phyloP scores from a whole-genome alignment of 2,797 vertebrate genomes.

The Neoniphon sammara region DNA sequence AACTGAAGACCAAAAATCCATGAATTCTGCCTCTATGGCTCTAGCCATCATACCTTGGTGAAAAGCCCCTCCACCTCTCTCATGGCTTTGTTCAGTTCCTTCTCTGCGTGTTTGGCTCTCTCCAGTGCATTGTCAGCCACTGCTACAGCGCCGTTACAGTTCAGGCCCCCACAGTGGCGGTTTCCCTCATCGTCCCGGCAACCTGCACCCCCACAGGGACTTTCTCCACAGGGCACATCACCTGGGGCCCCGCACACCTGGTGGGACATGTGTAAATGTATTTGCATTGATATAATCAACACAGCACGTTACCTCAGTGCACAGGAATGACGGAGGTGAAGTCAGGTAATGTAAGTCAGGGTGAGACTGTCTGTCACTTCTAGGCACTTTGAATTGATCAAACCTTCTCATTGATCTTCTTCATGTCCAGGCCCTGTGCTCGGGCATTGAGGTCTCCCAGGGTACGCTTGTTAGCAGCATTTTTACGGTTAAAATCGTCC shows the following conservation, averaged over 20 bases:
- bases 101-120: constrained; percentile 89
- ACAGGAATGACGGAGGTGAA: too few relatives aligned
- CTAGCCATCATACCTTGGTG: constrained; percentile 78
- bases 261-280: constrained; percentile 1
- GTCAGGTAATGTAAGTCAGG: background rate
- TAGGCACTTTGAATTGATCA: constrained; percentile 18
- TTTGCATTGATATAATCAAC: background rate
- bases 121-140: constrained; percentile 88
- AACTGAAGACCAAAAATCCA: background rate
- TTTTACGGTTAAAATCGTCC: constrained; percentile 90
- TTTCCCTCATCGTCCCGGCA: constrained; percentile 93
- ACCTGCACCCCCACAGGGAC: constrained; percentile 92
- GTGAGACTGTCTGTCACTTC: background rate
- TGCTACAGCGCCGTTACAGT: constrained; percentile 89
- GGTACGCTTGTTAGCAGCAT: constrained; percentile 87
- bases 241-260: constrained; percentile 91
- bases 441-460: constrained; percentile 84
- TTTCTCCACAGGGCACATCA: constrained; percentile 88
- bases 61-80: constrained; percentile 88
- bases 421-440: constrained; percentile 84
- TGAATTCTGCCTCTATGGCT: too few relatives aligned
- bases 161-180: constrained; percentile 91
- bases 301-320: too few relatives aligned
- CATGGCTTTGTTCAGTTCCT: constrained; percentile 89
- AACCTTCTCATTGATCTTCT: constrained; percentile 93